Percentiles rank a stretch among this genome's conserved stretches.
These are phyloP conservation scores for Popillia japonica DNA, from an alignment of 1,140 invertebrate genomes.

Conservation along the genomic window DNA sequence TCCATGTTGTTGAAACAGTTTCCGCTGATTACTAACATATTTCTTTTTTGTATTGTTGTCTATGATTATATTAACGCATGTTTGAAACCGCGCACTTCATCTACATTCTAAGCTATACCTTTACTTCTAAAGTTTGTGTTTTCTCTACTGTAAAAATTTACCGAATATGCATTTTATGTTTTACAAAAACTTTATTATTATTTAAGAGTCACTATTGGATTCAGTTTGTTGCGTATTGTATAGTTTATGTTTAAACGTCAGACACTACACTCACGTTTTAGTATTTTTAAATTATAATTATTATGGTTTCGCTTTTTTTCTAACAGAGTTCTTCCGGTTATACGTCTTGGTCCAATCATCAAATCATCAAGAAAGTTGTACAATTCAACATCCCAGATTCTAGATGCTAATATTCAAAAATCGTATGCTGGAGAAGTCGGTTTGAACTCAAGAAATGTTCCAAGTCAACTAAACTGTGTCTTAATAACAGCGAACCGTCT, in stretches of 20 bases:
- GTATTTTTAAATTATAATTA: neutral
- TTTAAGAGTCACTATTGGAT: neutral
- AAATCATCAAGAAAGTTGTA: neutral
- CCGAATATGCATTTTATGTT: neutral
- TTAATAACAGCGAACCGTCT: neutral
- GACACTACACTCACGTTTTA: neutral
- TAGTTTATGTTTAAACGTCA: neutral
- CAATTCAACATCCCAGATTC: neutral
- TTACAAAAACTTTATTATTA: neutral
- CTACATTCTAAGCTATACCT: neutral
- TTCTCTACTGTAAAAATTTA: neutral
- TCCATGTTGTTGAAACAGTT: slow-evolving; percentile 3
- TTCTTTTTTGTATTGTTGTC: neutral
- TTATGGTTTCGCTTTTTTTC: neutral
- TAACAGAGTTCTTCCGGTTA: neutral
- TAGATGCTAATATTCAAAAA: neutral
- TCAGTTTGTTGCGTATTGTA: neutral
- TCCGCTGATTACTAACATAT: neutral
- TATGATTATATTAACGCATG: neutral
- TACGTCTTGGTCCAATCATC: neutral
- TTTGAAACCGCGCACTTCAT: neutral
- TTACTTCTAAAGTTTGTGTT: neutral
- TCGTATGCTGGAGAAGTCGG: slow-evolving; percentile 1
- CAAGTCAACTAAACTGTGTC: slow-evolving; percentile 35
- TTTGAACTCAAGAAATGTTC: slow-evolving; percentile 31